phyloP scores from a whole-genome alignment of 2,113 vertebrate species.

The Aramus guarauna region DNA sequence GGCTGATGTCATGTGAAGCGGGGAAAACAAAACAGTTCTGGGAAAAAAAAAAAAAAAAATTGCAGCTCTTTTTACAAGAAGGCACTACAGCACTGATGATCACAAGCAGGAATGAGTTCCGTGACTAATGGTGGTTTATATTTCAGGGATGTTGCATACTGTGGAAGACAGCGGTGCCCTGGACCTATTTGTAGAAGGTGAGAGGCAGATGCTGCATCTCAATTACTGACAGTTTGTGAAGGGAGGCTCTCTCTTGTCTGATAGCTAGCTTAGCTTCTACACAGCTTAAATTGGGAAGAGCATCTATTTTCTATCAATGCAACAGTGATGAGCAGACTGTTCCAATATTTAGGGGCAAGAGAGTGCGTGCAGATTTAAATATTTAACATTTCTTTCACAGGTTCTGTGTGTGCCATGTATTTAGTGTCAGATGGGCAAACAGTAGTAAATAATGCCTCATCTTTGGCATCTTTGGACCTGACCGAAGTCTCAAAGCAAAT shows the following conservation, averaged over 20 bases:
- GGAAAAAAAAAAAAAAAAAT: accelerated
- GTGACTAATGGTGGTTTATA: neutral
- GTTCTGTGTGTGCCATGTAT: neutral
- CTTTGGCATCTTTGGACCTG: neutral
- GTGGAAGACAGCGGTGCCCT: constrained; percentile 75
- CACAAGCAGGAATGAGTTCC: neutral
- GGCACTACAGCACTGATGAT: neutral
- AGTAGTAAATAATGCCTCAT: neutral
- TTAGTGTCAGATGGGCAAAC: neutral
- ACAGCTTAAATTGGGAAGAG: neutral
- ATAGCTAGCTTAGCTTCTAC: neutral
- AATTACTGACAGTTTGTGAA: neutral
- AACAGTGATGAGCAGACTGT: neutral
- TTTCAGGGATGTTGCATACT: constrained; percentile 80
- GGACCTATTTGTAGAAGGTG: constrained; percentile 84
- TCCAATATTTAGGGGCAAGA: neutral
- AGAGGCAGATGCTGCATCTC: constrained; percentile 2
- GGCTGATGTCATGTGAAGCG: neutral
- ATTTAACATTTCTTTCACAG: neutral
- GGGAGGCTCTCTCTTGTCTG: neutral
- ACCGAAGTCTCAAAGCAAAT: neutral
- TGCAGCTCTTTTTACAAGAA: neutral
- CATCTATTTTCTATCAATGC: neutral
- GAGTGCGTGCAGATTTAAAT: neutral
- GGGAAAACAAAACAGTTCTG: neutral